phyloP scores from a whole-genome alignment of 2,797 vertebrate species.

The Chelonia mydas region DNA sequence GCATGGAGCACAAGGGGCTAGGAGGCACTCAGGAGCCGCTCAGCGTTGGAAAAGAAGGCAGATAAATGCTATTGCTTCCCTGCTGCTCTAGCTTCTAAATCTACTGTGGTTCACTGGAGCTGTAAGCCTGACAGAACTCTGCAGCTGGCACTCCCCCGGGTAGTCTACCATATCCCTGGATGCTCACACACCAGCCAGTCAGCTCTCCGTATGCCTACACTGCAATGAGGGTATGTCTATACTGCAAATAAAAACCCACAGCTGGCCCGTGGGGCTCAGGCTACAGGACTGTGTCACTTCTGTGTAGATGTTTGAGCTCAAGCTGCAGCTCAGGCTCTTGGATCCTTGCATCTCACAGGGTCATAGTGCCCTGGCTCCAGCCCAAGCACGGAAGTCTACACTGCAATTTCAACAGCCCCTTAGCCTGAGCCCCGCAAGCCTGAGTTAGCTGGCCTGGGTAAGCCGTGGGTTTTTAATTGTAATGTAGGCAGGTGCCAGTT shows the following conservation, averaged over 20 bases:
- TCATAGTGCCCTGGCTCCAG: not conserved
- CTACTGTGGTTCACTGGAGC: not conserved
- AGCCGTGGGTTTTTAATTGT: not conserved
- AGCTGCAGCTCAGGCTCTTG: not conserved
- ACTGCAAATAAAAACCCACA: not conserved
- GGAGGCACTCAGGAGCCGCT: not conserved
- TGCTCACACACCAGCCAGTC: not conserved
- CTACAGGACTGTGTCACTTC: not conserved
- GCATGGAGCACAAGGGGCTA: not conserved
- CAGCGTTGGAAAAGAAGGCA: not conserved
- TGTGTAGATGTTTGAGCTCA: not conserved
- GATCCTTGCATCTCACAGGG: not conserved
- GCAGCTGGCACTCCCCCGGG: not conserved
- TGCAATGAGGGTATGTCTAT: not conserved
- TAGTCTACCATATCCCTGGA: not conserved
- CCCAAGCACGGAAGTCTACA: not conserved
- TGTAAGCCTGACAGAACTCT: not conserved
- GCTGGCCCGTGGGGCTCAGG: not conserved
- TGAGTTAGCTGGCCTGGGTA: not conserved
- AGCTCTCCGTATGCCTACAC: not conserved
- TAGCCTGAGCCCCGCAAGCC: not conserved
- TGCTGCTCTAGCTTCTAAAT: not conserved
- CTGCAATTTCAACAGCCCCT: not conserved
- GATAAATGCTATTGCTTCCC: not conserved
- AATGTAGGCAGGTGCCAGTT: not conserved